Percentiles rank a stretch among this genome's conserved stretches.
Evolutionary conservation across 2,888 invertebrate species (phyloP).

Genomic region (Blera fallax): DNA sequence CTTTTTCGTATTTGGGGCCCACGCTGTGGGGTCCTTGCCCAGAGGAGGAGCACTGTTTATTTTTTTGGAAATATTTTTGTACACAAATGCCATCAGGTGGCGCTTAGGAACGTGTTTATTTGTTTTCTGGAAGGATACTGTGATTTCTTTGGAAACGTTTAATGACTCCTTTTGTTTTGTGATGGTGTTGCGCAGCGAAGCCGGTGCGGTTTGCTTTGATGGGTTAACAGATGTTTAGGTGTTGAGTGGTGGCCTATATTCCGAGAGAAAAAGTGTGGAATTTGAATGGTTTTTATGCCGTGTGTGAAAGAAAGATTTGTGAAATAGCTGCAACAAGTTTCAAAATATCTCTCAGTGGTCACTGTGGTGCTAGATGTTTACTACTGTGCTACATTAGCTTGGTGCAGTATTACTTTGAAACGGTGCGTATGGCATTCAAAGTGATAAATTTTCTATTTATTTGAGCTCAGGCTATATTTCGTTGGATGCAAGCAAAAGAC

Average conservation of each 20-base stretch:
- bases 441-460: too few relatives aligned
- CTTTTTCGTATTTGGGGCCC: neutral
- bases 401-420: too few relatives aligned
- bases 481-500: too few relatives aligned
- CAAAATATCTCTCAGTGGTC: neutral
- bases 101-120: conserved; percentile 62
- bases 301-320: neutral
- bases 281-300: neutral
- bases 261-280: neutral
- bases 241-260: conserved; percentile 63
- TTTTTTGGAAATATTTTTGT: conserved; percentile 4
- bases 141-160: conserved; percentile 64
- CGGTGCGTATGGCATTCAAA: too few relatives aligned
- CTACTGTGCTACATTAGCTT: too few relatives aligned
- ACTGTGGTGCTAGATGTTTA: too few relatives aligned
- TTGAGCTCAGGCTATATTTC: too few relatives aligned
- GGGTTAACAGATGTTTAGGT: conserved; percentile 63
- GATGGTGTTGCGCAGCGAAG: conserved; percentile 7
- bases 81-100: conserved; percentile 55
- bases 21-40: conserved; percentile 67
- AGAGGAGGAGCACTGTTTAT: conserved; percentile 14
- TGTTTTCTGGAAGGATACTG: conserved; percentile 50
- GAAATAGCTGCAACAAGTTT: neutral
- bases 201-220: conserved; percentile 64
- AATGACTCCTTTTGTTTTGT: neutral